Percentiles rank a stretch among this genome's conserved stretches.
Conservation (phyloP, 2,888 invertebrate species). For the Dicycla oo region DNA sequence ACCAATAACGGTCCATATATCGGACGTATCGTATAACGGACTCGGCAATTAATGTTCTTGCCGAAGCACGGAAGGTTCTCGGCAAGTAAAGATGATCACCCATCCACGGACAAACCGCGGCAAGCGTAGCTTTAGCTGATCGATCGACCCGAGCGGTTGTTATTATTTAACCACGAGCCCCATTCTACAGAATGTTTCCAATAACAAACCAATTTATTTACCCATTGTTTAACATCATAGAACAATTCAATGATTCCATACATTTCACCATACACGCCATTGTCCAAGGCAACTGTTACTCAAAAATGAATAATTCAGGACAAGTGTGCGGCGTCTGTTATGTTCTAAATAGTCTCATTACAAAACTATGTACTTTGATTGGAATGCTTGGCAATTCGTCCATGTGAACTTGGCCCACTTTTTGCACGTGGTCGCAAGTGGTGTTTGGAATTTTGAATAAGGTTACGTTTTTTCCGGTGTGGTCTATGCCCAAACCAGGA, state of each 20-base stretch:
- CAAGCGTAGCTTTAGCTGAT: no score
- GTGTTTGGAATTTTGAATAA: constrained; percentile 27
- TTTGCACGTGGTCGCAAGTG: constrained; percentile 35
- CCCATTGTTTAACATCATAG: constrained; percentile 21
- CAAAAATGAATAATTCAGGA: constrained; percentile 59
- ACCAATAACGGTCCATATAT: no score
- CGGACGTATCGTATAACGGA: no score
- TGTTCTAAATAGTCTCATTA: constrained; percentile 59
- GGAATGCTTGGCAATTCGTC: constrained; percentile 52
- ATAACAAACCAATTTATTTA: no score
- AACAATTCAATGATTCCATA: constrained; percentile 43
- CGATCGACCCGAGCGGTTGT: no score
- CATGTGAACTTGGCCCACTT: constrained; percentile 60
- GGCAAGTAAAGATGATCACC: no score
- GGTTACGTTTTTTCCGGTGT: constrained; percentile 34
- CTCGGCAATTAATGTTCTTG: no score
- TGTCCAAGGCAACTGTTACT: constrained; percentile 49
- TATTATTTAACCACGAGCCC: no score
- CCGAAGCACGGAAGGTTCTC: no score
- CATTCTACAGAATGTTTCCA: constrained; percentile 5
- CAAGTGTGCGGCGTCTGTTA: constrained; percentile 45
- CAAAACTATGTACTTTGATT: constrained; percentile 61
- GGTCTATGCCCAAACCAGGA: not conserved
- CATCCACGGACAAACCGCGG: no score
- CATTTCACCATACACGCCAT: constrained; percentile 54